These are phyloP conservation scores for Anastatus disparis DNA, from an alignment of 1,140 invertebrate genomes.

Conservation along the genomic window DNA sequence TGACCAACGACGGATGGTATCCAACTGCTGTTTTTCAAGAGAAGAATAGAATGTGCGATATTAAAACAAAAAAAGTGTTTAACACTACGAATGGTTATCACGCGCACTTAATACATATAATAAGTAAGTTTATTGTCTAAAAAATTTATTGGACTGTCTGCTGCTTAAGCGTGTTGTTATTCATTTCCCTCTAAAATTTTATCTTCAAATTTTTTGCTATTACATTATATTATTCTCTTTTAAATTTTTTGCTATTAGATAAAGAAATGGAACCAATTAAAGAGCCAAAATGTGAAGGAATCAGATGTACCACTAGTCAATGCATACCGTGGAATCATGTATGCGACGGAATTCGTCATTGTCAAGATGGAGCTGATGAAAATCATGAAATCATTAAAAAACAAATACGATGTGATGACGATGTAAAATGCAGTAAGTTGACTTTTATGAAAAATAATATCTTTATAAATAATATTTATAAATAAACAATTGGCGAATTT, in stretches of 20 bases:
- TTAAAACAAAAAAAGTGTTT: constrained; percentile 58
- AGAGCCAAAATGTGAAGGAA: constrained; percentile 66
- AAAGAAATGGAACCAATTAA: not conserved
- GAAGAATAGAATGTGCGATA: constrained; percentile 65
- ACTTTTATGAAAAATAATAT: too few relatives aligned
- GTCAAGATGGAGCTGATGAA: constrained; percentile 77
- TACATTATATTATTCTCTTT: too few relatives aligned
- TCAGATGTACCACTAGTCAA: constrained; percentile 76
- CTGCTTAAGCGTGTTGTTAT: too few relatives aligned
- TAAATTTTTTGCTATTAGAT: constrained; percentile 10
- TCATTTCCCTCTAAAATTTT: too few relatives aligned
- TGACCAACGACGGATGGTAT: constrained; percentile 70
- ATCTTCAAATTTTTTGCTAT: too few relatives aligned
- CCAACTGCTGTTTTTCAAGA: constrained; percentile 71
- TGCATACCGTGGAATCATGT: constrained; percentile 73
- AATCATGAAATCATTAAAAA: constrained; percentile 63
- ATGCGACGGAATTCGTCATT: constrained; percentile 79
- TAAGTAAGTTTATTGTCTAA: too few relatives aligned
- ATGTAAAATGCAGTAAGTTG: constrained; percentile 53
- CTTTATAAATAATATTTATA: too few relatives aligned
- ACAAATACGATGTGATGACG: constrained; percentile 56
- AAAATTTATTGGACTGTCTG: too few relatives aligned
- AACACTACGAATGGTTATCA: constrained; percentile 66
- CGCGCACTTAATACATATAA: constrained; percentile 61
- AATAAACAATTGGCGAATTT: too few relatives aligned